Evolutionary conservation across 2,113 vertebrate genomes (phyloP), one percentile per base, ranked within the genome.

Genomic region (Perca fluviatilis): DNA sequence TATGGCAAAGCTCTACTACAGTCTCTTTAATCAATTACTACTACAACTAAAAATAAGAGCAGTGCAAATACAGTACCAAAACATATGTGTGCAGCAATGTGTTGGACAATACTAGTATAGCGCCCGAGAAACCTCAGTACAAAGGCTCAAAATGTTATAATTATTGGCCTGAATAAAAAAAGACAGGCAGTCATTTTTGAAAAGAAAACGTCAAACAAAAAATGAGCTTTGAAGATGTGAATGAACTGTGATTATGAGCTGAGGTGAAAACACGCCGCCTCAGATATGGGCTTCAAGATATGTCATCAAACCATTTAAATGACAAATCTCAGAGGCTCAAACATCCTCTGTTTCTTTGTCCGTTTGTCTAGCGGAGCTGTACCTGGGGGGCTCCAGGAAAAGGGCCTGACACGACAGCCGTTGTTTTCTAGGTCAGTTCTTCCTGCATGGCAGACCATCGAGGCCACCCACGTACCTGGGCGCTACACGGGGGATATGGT

Each of bases 391-490:
- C 72, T 76, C 12, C 16, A 23, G 79, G 72, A 73, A 65, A 69
- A 69, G 61, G 70, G 49, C 62, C 75, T 85, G 91, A 91, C 81
- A 92, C 85, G 83, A 81, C 51, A 60, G 79, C 36, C 66, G 57
- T 25, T 73, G 80, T 90, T 91, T 92, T 92, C 83, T 89, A 88
- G 88, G 89, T 86, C 91, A 91, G 51, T 51, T 86, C 82, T 74
- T 61, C 85, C 77, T 79, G 86, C 86, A 84, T 83, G 89, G 83
- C 88, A 77, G 76, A 88, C 72, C 85, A 86, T 90, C 83, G 82
- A 89, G 88, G 90, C 86, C 91, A 88, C 82, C 86, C 85, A 88
- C 77, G 57, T 86, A 89, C 77, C 80, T 77, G 76, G 67, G 82
- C 53, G 61, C 69, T 62, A 81, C 84, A 68, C 85, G 19, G 43